Percentiles rank a stretch among this genome's conserved stretches.
These are phyloP conservation scores for Harlomillsia oculata DNA, from an alignment of 1,140 invertebrate species.

Conservation along the genomic window DNA sequence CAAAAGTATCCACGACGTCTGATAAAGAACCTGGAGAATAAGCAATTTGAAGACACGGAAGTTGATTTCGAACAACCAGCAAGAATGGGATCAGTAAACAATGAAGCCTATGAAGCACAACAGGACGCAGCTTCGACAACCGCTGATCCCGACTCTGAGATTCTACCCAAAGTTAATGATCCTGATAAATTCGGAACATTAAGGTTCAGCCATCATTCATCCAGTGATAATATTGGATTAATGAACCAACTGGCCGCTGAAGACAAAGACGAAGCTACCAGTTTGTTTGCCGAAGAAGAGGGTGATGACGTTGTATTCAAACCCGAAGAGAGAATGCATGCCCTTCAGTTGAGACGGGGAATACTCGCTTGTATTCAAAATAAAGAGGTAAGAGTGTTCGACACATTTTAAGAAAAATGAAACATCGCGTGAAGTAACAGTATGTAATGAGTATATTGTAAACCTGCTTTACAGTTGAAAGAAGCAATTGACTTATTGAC, in stretches of 20 bases:
- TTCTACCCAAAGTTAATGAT: background rate
- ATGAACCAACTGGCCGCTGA: background rate
- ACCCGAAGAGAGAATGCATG: slow-evolving; percentile 12
- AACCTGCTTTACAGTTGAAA: slow-evolving; percentile 10
- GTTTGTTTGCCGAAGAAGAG: slow-evolving; percentile 13
- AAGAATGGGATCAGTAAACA: no score
- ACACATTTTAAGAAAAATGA: slow-evolving; percentile 9
- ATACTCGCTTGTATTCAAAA: slow-evolving; percentile 16
- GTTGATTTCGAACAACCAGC: no score
- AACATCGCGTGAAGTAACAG: background rate
- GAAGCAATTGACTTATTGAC: slow-evolving; percentile 25
- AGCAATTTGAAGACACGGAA: no score
- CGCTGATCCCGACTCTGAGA: no score
- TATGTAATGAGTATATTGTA: background rate
- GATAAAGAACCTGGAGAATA: no score
- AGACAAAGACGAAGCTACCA: background rate
- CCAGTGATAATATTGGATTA: no score
- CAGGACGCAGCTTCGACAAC: no score
- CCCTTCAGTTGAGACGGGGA: slow-evolving; percentile 6
- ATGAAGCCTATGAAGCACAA: no score
- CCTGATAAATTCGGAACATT: slow-evolving; percentile 15
- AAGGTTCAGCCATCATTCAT: background rate
- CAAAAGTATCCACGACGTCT: no score
- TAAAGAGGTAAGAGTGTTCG: slow-evolving; percentile 2
- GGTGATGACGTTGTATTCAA: slow-evolving; percentile 19